Evolutionary conservation across 2,113 vertebrate genomes (phyloP).

Genomic region (Hippolais icterina): DNA sequence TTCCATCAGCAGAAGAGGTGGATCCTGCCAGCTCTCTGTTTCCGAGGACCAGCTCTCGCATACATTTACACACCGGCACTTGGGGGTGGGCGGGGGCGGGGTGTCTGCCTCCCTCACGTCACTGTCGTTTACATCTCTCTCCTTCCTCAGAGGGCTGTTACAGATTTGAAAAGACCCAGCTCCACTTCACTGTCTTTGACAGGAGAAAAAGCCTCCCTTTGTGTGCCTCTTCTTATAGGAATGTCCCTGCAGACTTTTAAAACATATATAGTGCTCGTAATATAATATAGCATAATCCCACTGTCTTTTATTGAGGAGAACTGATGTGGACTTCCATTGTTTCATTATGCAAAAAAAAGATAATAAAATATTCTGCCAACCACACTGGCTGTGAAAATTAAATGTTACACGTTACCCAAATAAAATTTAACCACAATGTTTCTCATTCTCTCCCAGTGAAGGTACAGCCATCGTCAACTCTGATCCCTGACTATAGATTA

Average conservation of each 20-base stretch:
- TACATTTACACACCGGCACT: neutral
- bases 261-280: neutral
- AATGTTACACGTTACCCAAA: constrained; percentile 39
- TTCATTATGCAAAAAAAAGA: constrained; percentile 17
- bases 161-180: neutral
- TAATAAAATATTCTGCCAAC: constrained; percentile 31
- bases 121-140: neutral
- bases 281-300: neutral
- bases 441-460: neutral
- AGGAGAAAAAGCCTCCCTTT: neutral
- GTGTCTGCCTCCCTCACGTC: neutral
- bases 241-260: neutral
- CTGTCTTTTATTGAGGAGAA: neutral
- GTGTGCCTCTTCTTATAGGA: neutral
- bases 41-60: neutral
- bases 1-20: neutral
- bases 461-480: neutral
- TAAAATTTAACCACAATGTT: neutral
- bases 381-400: constrained; percentile 27
- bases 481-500: neutral
- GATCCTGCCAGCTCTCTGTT: neutral
- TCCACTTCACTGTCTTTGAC: neutral
- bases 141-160: neutral
- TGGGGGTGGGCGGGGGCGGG: neutral
- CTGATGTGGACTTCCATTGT: neutral